These are phyloP conservation scores for Clarias gariepinus DNA, from an alignment of 2,113 vertebrate species.

Conservation along the genomic window DNA sequence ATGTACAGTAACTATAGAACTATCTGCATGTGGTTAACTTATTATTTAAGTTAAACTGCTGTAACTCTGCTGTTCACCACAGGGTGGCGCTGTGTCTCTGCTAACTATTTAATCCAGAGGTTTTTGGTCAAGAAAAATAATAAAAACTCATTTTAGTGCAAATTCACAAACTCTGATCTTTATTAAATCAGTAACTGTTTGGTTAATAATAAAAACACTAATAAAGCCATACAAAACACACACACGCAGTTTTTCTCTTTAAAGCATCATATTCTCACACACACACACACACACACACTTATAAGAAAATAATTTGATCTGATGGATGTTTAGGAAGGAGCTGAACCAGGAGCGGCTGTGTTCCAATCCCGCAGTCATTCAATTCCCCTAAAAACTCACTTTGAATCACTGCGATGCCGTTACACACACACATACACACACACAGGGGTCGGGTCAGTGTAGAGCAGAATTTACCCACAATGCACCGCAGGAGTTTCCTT, in stretches of 20 bases:
- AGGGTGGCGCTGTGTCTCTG: background rate
- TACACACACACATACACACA: too few species aligned
- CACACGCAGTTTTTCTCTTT: conserved; percentile 52
- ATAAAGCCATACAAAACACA: conserved; percentile 71
- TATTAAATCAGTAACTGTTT: conserved; percentile 74
- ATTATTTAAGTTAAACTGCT: too few species aligned
- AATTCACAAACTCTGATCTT: conserved; percentile 68
- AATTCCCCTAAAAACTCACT: background rate
- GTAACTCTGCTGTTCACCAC: background rate
- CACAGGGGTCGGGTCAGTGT: background rate
- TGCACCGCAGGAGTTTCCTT: background rate
- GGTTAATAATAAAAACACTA: conserved; percentile 73
- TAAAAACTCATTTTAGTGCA: background rate
- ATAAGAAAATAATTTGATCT: background rate
- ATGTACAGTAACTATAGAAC: too few species aligned
- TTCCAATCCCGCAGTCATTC: background rate
- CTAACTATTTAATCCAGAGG: background rate
- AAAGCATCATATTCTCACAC: conserved; percentile 51
- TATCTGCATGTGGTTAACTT: too few species aligned
- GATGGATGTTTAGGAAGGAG: background rate
- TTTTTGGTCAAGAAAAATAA: background rate
- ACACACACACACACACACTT: background rate
- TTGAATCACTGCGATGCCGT: too few species aligned
- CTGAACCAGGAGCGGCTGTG: background rate
- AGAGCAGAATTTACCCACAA: background rate